Percentiles rank a stretch among this genome's conserved stretches.
These are phyloP conservation scores for Pluvialis apricaria DNA, from an alignment of 2,113 vertebrate genomes.

Conservation along the genomic window DNA sequence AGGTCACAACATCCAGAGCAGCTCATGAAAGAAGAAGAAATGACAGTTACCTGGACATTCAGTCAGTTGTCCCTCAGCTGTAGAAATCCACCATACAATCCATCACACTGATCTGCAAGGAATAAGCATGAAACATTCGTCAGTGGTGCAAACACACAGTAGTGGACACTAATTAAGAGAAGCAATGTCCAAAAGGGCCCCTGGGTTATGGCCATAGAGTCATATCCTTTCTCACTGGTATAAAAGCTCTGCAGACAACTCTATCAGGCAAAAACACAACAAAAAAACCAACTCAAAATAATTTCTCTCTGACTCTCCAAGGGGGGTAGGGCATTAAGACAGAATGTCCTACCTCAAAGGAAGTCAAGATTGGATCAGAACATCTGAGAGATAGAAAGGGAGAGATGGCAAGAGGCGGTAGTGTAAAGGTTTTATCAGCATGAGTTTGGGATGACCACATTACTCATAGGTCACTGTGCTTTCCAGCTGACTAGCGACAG, in stretches of 20 bases:
- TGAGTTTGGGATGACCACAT: conserved; percentile 41
- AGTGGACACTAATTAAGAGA: neutral
- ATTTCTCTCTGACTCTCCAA: neutral
- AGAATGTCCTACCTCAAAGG: conserved; percentile 33
- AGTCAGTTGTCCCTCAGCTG: neutral
- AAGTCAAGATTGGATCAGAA: conserved; percentile 53
- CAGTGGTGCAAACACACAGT: neutral
- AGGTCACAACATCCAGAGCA: neutral
- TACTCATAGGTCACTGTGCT: conserved; percentile 46
- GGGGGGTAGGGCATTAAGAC: neutral
- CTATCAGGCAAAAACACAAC: neutral
- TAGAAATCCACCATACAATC: neutral
- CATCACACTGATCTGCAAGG: neutral
- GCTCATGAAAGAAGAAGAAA: neutral
- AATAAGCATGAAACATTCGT: neutral
- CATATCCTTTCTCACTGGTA: neutral
- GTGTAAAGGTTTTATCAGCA: conserved; percentile 52
- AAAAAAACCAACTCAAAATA: neutral
- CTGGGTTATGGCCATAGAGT: neutral
- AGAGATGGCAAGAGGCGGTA: neutral
- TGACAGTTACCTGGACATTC: neutral
- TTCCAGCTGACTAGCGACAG: conserved; percentile 49
- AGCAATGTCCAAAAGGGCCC: neutral
- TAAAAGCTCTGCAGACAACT: neutral
- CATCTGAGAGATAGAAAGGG: conserved; percentile 3